Evolutionary conservation across 2,888 invertebrate genomes (phyloP).

Genomic region (Plusia festucae): DNA sequence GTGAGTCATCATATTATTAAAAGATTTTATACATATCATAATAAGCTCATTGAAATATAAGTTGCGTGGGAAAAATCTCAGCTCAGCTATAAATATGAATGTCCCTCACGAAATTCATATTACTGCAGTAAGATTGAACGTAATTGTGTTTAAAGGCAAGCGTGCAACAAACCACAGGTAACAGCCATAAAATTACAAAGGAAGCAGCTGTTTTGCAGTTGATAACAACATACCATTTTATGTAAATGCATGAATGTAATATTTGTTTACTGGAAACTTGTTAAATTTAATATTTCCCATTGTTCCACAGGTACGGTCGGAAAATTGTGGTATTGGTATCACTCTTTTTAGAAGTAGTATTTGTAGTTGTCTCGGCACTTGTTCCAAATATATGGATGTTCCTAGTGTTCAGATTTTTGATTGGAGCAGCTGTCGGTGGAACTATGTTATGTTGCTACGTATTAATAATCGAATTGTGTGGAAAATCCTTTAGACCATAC

Average conservation of each 20-base stretch:
- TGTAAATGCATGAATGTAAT: neutral
- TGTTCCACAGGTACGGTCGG: constrained; percentile 89
- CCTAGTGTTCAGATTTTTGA: constrained; percentile 88
- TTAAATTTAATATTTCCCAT: neutral
- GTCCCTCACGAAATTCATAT: neutral
- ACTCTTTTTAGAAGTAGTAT: constrained; percentile 87
- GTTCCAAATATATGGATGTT: constrained; percentile 90
- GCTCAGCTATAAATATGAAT: neutral
- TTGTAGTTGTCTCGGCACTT: constrained; percentile 87
- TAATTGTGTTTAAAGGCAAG: constrained; percentile 1
- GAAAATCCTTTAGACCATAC: constrained; percentile 87
- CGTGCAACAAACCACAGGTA: constrained; percentile 5
- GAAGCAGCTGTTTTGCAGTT: neutral
- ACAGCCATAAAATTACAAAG: neutral
- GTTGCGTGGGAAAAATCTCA: neutral
- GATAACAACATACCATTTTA: neutral
- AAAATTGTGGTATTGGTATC: constrained; percentile 90
- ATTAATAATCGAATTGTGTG: constrained; percentile 90
- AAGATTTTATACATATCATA: neutral
- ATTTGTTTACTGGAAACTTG: neutral
- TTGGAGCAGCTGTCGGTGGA: constrained; percentile 90
- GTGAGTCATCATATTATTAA: constrained; percentile 58
- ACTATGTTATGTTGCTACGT: constrained; percentile 92
- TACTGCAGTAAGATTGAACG: neutral
- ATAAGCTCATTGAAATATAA: neutral